Percentiles rank a stretch among this genome's conserved stretches.
phyloP scores from a whole-genome alignment of 2,888 invertebrate genomes.

The Cantharis rustica region DNA sequence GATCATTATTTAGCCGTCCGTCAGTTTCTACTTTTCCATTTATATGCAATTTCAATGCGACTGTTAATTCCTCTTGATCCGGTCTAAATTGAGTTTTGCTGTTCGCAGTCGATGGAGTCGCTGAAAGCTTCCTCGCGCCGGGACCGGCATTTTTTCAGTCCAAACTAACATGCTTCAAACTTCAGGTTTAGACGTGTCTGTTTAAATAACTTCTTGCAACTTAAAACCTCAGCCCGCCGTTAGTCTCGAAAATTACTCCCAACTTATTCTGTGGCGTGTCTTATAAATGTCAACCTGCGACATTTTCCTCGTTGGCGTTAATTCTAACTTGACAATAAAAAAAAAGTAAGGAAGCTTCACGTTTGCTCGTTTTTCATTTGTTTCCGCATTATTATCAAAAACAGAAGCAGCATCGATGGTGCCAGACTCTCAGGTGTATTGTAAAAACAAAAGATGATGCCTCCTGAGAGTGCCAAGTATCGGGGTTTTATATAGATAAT shows the following conservation, averaged over 20 bases:
- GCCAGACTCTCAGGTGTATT: slow-evolving; percentile 21
- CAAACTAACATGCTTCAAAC: background rate
- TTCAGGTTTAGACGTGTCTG: background rate
- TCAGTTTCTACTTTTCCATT: background rate
- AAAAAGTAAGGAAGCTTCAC: background rate
- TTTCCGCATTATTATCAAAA: slow-evolving; percentile 6
- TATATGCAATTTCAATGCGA: background rate
- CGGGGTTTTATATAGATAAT: slow-evolving; percentile 9
- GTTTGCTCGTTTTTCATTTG: background rate
- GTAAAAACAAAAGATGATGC: slow-evolving; percentile 15
- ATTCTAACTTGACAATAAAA: background rate
- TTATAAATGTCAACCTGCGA: slow-evolving; percentile 10
- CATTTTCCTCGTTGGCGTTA: background rate
- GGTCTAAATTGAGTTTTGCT: background rate
- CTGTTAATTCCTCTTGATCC: background rate
- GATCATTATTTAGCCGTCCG: background rate
- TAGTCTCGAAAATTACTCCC: slow-evolving; percentile 9
- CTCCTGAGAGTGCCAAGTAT: background rate
- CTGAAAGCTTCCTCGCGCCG: background rate
- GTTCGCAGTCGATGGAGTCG: background rate
- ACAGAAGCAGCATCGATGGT: slow-evolving; percentile 13
- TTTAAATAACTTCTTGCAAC: slow-evolving; percentile 1
- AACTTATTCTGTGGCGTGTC: background rate
- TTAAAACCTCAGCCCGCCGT: slow-evolving; percentile 1
- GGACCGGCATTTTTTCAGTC: background rate